Evolutionary conservation across 2,888 invertebrate genomes (phyloP).

Genomic region (Mamestra brassicae): DNA sequence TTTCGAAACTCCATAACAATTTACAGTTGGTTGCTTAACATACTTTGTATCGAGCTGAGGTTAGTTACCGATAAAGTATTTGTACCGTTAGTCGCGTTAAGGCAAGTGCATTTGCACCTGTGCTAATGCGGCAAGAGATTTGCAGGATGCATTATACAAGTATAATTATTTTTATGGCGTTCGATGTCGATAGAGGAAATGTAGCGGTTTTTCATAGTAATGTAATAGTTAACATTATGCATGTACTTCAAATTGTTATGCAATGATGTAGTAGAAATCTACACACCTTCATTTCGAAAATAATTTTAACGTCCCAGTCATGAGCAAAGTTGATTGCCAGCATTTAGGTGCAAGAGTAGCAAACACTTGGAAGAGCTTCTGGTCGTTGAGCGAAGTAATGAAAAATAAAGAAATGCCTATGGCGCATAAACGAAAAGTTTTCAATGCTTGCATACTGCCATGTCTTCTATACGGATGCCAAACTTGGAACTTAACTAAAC

Average conservation of each 20-base stretch:
- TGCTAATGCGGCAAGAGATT: neutral
- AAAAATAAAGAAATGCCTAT: no score
- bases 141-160: constrained; percentile 16
- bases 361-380: no score
- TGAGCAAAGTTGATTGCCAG: no score
- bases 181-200: neutral
- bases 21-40: constrained; percentile 54
- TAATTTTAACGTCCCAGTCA: neutral
- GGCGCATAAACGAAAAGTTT: no score
- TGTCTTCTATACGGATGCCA: no score
- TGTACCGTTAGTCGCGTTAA: constrained; percentile 47
- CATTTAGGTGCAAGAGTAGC: no score
- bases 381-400: no score
- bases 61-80: constrained; percentile 55
- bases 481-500: no score
- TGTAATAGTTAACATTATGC: neutral
- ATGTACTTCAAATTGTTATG: neutral
- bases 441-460: no score
- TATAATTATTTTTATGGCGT: constrained; percentile 8
- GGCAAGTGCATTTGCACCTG: constrained; percentile 30
- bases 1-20: constrained; percentile 31
- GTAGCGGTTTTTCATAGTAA: neutral
- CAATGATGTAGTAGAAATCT: neutral
- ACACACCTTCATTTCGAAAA: neutral
- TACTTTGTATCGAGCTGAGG: constrained; percentile 36